Conservation (phyloP, 1,140 invertebrate species). For the Wasmannia auropunctata region DNA sequence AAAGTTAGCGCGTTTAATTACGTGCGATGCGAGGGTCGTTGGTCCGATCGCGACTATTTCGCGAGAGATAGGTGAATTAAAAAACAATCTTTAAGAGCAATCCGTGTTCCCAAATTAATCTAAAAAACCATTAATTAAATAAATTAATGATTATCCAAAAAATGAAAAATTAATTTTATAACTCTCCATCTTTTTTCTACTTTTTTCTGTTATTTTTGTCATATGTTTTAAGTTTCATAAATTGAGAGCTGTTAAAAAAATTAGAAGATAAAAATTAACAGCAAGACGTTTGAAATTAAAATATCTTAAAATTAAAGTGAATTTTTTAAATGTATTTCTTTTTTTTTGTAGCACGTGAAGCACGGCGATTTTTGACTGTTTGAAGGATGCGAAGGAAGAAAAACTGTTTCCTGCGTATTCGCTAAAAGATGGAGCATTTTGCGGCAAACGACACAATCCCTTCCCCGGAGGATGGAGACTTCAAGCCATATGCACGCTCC, state of each 20-base stretch:
- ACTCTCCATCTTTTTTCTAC: background rate
- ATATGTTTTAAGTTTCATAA: background rate
- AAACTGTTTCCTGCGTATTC: background rate
- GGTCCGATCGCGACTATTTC: background rate
- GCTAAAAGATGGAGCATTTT: conserved; percentile 59
- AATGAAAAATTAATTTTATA: background rate
- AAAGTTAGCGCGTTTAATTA: background rate
- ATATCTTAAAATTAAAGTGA: background rate
- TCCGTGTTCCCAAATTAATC: background rate
- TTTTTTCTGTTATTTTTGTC: background rate
- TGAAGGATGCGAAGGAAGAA: conserved; percentile 16
- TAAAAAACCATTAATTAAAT: background rate
- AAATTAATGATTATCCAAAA: background rate
- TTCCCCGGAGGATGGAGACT: conserved; percentile 51
- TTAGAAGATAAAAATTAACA: background rate
- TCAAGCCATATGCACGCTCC: conserved; percentile 86
- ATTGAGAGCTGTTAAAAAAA: background rate
- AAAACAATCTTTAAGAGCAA: background rate
- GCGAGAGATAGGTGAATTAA: background rate
- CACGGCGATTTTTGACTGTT: background rate
- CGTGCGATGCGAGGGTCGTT: background rate
- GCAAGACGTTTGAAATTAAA: background rate
- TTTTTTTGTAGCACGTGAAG: background rate
- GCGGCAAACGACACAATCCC: conserved; percentile 60
- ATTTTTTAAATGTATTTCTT: background rate